A percentile compares a stretch with the other conserved stretches of the same genome.
These are phyloP conservation scores for Chymomyza fuscimana DNA, from an alignment of 2,888 invertebrate species.

Conservation along the genomic window DNA sequence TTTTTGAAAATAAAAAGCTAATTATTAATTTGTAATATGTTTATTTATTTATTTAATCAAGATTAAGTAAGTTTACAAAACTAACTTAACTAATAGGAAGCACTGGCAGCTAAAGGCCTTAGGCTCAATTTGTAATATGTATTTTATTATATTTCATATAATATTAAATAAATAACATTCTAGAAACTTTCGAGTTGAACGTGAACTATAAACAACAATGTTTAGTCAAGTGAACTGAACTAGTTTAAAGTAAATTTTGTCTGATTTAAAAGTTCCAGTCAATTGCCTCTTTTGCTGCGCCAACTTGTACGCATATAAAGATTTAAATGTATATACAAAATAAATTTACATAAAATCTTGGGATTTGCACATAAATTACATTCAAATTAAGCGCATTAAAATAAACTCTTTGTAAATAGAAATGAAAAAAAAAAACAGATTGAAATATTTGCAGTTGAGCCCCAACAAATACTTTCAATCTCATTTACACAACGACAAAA, in stretches of 20 bases:
- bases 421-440: constrained; percentile 27
- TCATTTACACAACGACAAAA: constrained; percentile 17
- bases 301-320: not conserved
- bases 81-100: too few species aligned
- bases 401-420: not conserved
- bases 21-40: too few species aligned
- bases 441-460: constrained; percentile 64
- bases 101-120: too few species aligned
- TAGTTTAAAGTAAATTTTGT: not conserved
- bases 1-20: too few species aligned
- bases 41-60: too few species aligned
- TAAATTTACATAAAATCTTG: not conserved
- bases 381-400: not conserved
- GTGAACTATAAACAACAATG: too few species aligned
- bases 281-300: not conserved
- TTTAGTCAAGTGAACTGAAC: not conserved
- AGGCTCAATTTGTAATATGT: too few species aligned
- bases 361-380: not conserved
- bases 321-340: not conserved
- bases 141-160: too few species aligned
- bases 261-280: too few species aligned
- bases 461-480: constrained; percentile 67
- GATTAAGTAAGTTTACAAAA: too few species aligned
- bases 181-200: too few species aligned
- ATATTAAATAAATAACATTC: too few species aligned